Evolutionary conservation across 2,113 vertebrate species (phyloP).

Genomic region (Phrynosoma blainvillii): DNA sequence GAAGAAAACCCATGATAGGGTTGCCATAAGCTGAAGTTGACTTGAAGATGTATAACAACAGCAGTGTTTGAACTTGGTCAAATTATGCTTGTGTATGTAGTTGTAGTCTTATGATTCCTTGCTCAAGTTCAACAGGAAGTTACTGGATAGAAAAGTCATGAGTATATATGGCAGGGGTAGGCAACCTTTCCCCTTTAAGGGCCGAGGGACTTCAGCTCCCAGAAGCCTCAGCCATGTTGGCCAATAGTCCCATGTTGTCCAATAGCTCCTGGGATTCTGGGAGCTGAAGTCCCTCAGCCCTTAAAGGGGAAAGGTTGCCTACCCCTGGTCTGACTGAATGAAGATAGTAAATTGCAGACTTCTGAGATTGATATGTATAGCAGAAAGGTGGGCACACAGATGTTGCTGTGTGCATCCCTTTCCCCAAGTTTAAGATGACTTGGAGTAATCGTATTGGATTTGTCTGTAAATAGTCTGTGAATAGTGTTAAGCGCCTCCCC

Average conservation of each 20-base stretch:
- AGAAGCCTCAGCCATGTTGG: too few species aligned
- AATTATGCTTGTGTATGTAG: neutral
- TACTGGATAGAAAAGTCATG: neutral
- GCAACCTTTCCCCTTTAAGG: too few species aligned
- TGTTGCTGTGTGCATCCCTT: neutral
- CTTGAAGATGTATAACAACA: neutral
- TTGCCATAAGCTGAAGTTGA: too few species aligned
- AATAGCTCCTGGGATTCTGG: too few species aligned
- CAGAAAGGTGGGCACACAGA: neutral
- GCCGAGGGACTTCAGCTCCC: too few species aligned
- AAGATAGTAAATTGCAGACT: neutral
- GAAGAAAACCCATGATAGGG: too few species aligned
- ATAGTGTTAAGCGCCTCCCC: neutral
- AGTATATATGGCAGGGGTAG: neutral
- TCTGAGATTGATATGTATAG: neutral
- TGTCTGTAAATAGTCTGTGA: neutral
- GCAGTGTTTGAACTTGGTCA: too few species aligned
- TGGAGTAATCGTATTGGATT: neutral
- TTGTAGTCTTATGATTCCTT: neutral
- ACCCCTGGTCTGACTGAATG: neutral
- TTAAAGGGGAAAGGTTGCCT: too few species aligned
- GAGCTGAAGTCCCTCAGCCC: too few species aligned
- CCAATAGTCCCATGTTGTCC: too few species aligned
- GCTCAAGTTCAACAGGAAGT: neutral
- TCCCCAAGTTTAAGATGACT: neutral